Conservation (phyloP, 2,113 vertebrate species). For the Empidonax traillii region DNA sequence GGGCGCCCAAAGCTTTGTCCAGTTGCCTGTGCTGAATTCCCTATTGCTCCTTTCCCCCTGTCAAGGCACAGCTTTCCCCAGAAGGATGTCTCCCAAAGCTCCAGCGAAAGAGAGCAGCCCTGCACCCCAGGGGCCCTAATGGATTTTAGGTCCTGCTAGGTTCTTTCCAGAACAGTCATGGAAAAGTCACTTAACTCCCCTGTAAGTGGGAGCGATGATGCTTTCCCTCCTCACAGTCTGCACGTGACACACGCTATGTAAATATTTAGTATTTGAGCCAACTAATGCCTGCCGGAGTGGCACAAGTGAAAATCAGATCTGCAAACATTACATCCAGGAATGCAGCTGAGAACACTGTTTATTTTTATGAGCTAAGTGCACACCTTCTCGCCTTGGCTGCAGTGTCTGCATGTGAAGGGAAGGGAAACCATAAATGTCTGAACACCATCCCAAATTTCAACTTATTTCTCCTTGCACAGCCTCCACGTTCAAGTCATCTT, state of each 20-base stretch:
- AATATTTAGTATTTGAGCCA: conserved; percentile 60
- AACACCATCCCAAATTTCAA: not conserved
- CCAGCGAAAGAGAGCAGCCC: not conserved
- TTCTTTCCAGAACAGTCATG: not conserved
- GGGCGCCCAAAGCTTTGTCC: not conserved
- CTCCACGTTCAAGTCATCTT: not conserved
- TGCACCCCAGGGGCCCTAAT: not conserved
- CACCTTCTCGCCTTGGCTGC: conserved; percentile 30
- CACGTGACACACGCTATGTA: conserved; percentile 3
- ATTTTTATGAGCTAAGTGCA: conserved; percentile 58
- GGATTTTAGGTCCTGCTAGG: not conserved
- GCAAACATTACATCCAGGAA: conserved; percentile 54
- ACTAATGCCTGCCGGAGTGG: not conserved
- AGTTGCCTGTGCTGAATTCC: not conserved
- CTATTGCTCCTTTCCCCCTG: not conserved
- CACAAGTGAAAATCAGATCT: conserved; percentile 53
- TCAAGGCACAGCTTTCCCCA: not conserved
- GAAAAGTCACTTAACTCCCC: not conserved
- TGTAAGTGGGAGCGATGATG: not conserved
- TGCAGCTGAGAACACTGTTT: conserved; percentile 30
- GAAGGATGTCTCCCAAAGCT: not conserved
- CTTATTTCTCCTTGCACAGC: not conserved
- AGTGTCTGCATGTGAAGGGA: not conserved
- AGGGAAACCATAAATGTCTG: not conserved
- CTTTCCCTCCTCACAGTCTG: not conserved